Evolutionary conservation across 1,140 invertebrate genomes (phyloP).

Genomic region (Bombus turneri): DNA sequence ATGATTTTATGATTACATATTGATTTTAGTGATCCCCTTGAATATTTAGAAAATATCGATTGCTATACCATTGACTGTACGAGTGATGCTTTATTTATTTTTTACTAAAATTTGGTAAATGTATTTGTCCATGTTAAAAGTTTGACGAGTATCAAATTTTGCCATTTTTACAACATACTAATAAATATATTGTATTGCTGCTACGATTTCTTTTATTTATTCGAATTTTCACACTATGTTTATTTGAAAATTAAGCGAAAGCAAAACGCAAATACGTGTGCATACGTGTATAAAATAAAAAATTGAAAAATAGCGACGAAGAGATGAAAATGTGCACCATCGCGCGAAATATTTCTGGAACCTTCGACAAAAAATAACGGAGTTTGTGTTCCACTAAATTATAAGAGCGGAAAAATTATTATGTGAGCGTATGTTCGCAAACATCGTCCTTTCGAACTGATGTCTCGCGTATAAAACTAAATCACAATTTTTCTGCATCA

Average conservation of each 20-base stretch:
- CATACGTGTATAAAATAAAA: neutral
- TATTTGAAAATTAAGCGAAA: neutral
- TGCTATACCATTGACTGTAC: too few relatives aligned
- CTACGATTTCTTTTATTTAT: neutral
- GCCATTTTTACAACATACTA: neutral
- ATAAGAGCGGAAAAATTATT: slow-evolving; percentile 15
- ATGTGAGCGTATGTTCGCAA: neutral
- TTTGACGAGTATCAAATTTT: too few relatives aligned
- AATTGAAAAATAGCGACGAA: neutral
- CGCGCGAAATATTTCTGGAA: neutral
- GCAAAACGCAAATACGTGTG: neutral
- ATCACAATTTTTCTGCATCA: neutral
- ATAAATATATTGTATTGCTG: neutral
- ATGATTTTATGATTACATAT: too few relatives aligned
- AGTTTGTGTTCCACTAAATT: neutral
- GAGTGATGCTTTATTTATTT: too few relatives aligned
- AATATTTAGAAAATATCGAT: too few relatives aligned
- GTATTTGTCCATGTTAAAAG: too few relatives aligned
- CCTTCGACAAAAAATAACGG: slow-evolving; percentile 14
- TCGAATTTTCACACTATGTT: neutral
- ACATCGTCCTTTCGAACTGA: neutral
- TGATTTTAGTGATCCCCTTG: too few relatives aligned
- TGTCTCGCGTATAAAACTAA: neutral
- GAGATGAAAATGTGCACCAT: neutral
- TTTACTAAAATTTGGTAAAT: too few relatives aligned